These are phyloP conservation scores for Cyphomyrus discorhynchus DNA, from an alignment of 2,113 vertebrate genomes.

Conservation along the genomic window DNA sequence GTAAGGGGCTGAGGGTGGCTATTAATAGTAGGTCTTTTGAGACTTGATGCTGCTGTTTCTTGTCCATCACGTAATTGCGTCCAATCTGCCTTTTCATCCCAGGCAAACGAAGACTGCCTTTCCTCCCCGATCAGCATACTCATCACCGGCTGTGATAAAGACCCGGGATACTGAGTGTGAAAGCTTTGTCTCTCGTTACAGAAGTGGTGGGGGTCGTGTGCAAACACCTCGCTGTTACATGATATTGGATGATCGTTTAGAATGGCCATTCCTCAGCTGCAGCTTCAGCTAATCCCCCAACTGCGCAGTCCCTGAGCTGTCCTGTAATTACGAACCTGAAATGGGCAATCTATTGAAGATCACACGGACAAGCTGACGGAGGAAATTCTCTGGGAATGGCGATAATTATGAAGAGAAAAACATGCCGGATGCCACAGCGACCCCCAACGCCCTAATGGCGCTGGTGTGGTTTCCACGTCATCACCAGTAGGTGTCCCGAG, in stretches of 20 bases:
- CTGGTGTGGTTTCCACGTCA: not conserved
- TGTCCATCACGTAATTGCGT: constrained; percentile 30
- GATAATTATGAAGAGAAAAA: not conserved
- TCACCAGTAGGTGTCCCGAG: not conserved
- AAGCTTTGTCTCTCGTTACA: not conserved
- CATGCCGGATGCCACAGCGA: not conserved
- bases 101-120: not conserved
- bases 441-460: not conserved
- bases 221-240: not conserved
- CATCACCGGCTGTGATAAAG: not conserved
- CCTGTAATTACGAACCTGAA: not conserved
- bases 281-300: not conserved
- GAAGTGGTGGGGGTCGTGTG: not conserved
- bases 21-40: constrained; percentile 32
- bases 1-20: not conserved
- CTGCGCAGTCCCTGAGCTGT: not conserved
- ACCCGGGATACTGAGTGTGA: not conserved
- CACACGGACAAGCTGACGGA: not conserved
- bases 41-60: constrained; percentile 18
- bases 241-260: not conserved
- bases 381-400: not conserved
- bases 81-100: not conserved
- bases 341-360: not conserved
- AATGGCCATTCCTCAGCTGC: not conserved
- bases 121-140: not conserved